Evolutionary conservation across 2,888 invertebrate genomes (phyloP).

Genomic region (Archaeoteleia sp.): DNA sequence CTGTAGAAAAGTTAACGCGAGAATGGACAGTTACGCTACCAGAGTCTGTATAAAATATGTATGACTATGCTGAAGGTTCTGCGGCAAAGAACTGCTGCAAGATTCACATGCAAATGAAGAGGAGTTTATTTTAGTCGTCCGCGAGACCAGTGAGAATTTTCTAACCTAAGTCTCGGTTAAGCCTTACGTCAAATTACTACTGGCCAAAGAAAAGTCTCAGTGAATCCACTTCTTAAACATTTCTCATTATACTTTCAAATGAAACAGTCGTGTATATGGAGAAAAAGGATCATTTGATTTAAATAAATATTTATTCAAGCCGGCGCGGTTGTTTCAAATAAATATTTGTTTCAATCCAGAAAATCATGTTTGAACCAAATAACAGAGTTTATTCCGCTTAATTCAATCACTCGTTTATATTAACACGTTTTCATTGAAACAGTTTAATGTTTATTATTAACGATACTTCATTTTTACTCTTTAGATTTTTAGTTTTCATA

Average conservation of each 20-base stretch:
- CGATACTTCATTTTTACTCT: too few species aligned
- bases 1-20: not conserved
- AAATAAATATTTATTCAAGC: too few species aligned
- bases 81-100: not conserved
- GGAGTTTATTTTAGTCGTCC: slow-evolving; percentile 7
- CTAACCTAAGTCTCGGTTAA: not conserved
- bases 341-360: too few species aligned
- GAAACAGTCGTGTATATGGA: too few species aligned
- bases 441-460: too few species aligned
- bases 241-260: not conserved
- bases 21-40: slow-evolving; percentile 6
- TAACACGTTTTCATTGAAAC: too few species aligned
- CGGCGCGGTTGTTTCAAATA: too few species aligned
- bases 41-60: slow-evolving; percentile 16
- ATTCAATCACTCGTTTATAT: too few species aligned
- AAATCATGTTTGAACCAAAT: too few species aligned
- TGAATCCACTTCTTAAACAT: not conserved
- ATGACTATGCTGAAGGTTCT: slow-evolving; percentile 10
- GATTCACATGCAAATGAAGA: slow-evolving; percentile 17
- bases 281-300: too few species aligned
- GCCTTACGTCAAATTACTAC: slow-evolving; percentile 3
- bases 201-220: not conserved
- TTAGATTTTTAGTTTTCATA: too few species aligned
- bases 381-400: too few species aligned
- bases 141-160: slow-evolving; percentile 2